Evolutionary conservation across 1,140 invertebrate genomes (phyloP).

Genomic region (Leptopilina boulardi): DNA sequence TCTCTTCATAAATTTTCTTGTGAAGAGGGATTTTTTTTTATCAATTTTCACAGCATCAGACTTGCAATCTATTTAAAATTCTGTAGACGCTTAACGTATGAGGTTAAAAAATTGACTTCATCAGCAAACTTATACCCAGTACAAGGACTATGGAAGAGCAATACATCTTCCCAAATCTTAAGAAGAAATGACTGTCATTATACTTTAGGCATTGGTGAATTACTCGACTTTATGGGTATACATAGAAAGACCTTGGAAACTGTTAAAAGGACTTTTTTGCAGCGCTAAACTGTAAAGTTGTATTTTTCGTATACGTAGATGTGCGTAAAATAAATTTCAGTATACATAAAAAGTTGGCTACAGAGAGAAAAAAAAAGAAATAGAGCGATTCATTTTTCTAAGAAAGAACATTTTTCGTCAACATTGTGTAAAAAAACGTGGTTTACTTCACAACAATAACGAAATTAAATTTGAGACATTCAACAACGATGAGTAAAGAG

Average conservation of each 20-base stretch:
- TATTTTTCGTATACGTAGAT: no score
- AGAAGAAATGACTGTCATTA: conserved; percentile 44
- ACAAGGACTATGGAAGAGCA: not conserved
- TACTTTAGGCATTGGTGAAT: conserved; percentile 44
- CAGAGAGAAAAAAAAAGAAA: no score
- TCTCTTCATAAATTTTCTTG: not conserved
- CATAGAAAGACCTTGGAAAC: not conserved
- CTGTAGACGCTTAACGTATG: not conserved
- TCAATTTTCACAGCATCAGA: not conserved
- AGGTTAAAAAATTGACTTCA: conserved; percentile 26
- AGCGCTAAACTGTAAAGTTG: no score
- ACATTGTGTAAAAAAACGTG: not conserved
- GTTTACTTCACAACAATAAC: not conserved
- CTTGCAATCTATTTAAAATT: conserved; percentile 1
- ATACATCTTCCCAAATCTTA: conserved; percentile 37
- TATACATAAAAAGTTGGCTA: no score
- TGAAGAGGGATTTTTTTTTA: conserved; percentile 1
- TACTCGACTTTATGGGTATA: conserved; percentile 31
- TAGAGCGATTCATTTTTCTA: not conserved
- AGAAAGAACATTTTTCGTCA: not conserved
- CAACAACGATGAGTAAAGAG: not conserved
- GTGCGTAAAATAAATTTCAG: no score
- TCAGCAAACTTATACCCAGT: conserved; percentile 3
- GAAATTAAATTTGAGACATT: conserved; percentile 8
- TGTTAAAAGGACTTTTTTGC: no score